Percentiles rank a stretch among this genome's conserved stretches.
Evolutionary conservation across 2,888 invertebrate species (phyloP).

Genomic region (Aphodius sticticus): DNA sequence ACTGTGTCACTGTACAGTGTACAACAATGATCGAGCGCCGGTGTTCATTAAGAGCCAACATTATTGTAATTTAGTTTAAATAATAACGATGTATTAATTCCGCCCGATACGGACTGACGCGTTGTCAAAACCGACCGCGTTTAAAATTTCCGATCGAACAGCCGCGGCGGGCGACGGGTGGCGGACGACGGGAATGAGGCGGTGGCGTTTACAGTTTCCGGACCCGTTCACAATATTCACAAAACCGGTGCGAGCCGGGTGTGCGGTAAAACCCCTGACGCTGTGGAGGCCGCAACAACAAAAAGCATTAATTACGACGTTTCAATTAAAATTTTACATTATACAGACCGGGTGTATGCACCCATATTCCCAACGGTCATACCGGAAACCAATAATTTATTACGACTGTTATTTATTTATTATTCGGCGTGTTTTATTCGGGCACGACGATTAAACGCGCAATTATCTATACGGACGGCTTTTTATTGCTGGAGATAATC

Average conservation of each 20-base stretch:
- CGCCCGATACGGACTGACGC: no score
- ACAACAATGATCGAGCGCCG: no score
- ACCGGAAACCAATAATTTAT: conserved; percentile 12
- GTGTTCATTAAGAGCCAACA: no score
- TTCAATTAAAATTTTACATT: conserved; percentile 20
- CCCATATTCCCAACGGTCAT: neutral
- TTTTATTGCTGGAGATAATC: conserved; percentile 19
- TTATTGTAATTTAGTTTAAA: no score
- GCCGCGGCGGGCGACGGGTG: no score
- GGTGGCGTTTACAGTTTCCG: no score
- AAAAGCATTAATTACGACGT: conserved; percentile 9
- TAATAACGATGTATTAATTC: no score
- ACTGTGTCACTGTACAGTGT: no score
- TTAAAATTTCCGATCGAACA: no score
- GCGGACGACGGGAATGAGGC: no score
- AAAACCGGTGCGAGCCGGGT: neutral
- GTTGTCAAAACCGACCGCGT: no score
- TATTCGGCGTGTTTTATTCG: conserved; percentile 17
- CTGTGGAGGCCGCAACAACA: neutral
- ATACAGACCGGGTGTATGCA: neutral
- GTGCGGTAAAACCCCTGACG: neutral
- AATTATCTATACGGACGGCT: neutral
- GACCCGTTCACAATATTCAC: no score
- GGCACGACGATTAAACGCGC: conserved; percentile 19
- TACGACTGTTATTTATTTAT: conserved; percentile 20